A percentile compares a stretch with the other conserved stretches of the same genome.
Conservation (phyloP, 2,797 vertebrate species). For the Karalla daura region DNA sequence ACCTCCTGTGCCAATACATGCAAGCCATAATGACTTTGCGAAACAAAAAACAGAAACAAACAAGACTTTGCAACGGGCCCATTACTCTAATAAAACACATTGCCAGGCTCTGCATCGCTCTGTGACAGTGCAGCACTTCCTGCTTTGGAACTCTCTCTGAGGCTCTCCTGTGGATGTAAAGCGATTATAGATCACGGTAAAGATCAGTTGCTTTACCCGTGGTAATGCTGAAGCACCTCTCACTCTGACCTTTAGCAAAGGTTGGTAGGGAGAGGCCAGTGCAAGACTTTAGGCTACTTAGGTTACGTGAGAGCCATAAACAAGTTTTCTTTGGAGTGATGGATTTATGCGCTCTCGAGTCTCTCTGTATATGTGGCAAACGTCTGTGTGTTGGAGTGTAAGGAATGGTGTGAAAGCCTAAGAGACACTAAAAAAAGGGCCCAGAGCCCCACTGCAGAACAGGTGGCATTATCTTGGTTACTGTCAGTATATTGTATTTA, state of each 20-base stretch:
- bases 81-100: constrained; percentile 8
- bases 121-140: constrained; percentile 9
- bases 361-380: neutral
- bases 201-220: constrained; percentile 51
- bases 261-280: neutral
- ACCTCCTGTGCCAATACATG: neutral
- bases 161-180: constrained; percentile 37
- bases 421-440: neutral
- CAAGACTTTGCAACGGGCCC: neutral
- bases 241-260: constrained; percentile 47
- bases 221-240: constrained; percentile 8
- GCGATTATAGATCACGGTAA: constrained; percentile 45
- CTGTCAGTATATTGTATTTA: constrained; percentile 3
- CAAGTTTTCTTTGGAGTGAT: constrained; percentile 20
- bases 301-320: constrained; percentile 38
- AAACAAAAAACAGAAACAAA: too few relatives aligned
- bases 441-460: neutral
- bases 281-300: constrained; percentile 8
- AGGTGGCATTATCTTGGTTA: constrained; percentile 14
- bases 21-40: neutral
- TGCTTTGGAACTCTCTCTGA: constrained; percentile 7
- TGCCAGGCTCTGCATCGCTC: constrained; percentile 10
- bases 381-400: neutral
- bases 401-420: neutral
- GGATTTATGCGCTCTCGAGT: neutral